phyloP scores from a whole-genome alignment of 2,113 vertebrate genomes.

The Anarrhichthys ocellatus region DNA sequence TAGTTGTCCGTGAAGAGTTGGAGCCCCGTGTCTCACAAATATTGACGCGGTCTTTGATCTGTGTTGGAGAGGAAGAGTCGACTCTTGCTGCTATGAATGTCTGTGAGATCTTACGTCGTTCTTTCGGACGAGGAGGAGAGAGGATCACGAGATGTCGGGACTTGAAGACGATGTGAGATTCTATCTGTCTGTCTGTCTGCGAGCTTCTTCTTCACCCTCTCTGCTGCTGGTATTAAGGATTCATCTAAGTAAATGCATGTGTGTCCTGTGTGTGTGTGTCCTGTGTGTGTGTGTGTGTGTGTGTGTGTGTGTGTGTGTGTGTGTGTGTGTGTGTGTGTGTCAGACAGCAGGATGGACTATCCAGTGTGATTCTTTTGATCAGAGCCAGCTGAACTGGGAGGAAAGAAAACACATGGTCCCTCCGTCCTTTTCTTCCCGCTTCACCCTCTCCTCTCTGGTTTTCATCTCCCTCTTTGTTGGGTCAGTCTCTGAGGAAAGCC shows the following conservation, averaged over 20 bases:
- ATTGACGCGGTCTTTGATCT: constrained; percentile 71
- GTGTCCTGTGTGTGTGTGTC: constrained; percentile 7
- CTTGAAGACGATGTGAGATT: constrained; percentile 19
- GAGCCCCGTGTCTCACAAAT: constrained; percentile 60
- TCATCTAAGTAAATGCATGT: neutral
- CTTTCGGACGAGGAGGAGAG: neutral
- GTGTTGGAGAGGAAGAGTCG: constrained; percentile 35
- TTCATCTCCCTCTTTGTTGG: constrained; percentile 46
- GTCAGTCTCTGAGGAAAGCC: constrained; percentile 17
- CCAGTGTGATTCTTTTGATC: constrained; percentile 61
- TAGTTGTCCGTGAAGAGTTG: constrained; percentile 18
- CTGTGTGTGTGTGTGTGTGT: constrained; percentile 12
- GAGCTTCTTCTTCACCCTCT: neutral
- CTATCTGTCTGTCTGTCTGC: constrained; percentile 29
- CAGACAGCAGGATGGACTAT: constrained; percentile 41
- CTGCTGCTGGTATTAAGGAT: constrained; percentile 18
- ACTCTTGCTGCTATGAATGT: neutral
- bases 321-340: constrained; percentile 7
- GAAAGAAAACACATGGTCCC: constrained; percentile 60
- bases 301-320: constrained; percentile 13
- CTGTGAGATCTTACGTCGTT: neutral
- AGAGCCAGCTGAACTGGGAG: constrained; percentile 66
- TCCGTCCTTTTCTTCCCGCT: constrained; percentile 25
- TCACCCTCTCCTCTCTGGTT: constrained; percentile 38
- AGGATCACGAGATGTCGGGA: neutral